Conservation (phyloP, 2,888 invertebrate species). For the Crepidodera aurea region DNA sequence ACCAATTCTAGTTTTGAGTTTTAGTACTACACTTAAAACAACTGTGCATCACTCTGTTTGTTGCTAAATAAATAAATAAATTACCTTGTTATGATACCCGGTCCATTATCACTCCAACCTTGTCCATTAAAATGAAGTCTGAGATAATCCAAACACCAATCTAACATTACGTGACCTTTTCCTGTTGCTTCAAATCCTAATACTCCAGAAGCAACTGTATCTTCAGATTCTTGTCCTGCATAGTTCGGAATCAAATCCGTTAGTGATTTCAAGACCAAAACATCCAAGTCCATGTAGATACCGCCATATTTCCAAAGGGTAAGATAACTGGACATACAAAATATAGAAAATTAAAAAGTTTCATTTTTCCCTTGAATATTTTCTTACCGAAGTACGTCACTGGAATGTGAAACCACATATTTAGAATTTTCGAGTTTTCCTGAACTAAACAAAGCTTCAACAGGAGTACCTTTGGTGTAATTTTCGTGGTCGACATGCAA, state of each 20-base stretch:
- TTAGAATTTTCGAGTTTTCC: constrained; percentile 63
- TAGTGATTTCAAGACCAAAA: constrained; percentile 71
- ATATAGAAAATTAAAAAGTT: too few relatives aligned
- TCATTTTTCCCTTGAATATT: too few relatives aligned
- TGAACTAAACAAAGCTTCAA: constrained; percentile 65
- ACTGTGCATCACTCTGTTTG: too few relatives aligned
- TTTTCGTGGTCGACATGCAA: constrained; percentile 63
- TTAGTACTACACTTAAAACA: too few relatives aligned
- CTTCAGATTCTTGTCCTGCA: constrained; percentile 68
- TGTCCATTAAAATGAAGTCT: constrained; percentile 64
- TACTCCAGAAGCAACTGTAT: constrained; percentile 72
- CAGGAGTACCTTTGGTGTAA: constrained; percentile 66
- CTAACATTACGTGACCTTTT: constrained; percentile 67
- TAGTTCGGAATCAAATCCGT: constrained; percentile 66
- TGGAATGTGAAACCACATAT: constrained; percentile 69
- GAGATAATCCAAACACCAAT: constrained; percentile 66
- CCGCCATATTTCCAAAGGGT: constrained; percentile 81
- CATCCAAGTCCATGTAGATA: constrained; percentile 79
- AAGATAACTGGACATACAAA: constrained; percentile 63
- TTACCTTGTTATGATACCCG: constrained; percentile 73
- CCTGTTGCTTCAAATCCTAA: constrained; percentile 68
- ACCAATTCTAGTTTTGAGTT: too few relatives aligned
- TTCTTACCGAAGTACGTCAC: constrained; percentile 66
- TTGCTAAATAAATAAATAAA: too few relatives aligned
- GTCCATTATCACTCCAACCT: constrained; percentile 70